Evolutionary conservation across 2,797 vertebrate genomes (phyloP), one percentile per base, ranked within the genome.

Genomic region (Sebastolobus alascanus): DNA sequence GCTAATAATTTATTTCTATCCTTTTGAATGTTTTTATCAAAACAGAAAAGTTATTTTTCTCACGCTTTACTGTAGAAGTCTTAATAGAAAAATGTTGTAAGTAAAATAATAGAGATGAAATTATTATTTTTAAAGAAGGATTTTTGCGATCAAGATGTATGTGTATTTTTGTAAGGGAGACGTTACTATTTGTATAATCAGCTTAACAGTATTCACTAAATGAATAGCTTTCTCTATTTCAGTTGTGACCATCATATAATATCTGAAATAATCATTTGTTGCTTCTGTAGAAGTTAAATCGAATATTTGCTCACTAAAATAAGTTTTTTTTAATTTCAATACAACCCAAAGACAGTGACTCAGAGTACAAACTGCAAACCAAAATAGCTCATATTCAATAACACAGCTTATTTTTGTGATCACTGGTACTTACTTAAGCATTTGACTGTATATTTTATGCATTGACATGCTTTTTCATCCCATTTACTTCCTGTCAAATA

Each of bases 151-250:
- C 65, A 82, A 90, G 54, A 84, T 69, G 46, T 84, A 7, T 72
- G 83, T 89, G 82, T 94, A 90, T 94, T 94, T 94, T 94, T 92
- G 56, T 94, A 93, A 87, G 88, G 84, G 86, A 93, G 92, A 87
- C 18, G 40, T 92, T 90, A 86, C 66, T 80, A 67, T 88, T 87
- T 90, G 82, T 79, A 77, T 82, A 65, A 82, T 90, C 87, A 73
- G 66, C 73, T 80, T 64, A 80, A 78, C 79, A 83, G 87, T 84
- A 72, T 90, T 89, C 56, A 77, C 66, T 82, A 6, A 89, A 85
- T 64, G 14, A 77, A 73, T 40, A 63, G 71, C 38, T 78, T 86
- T 79, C 43, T 73, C 13, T 77, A 33, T 88, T 90, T 77, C 87
- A 78, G 70, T 82, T 80, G 43, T 83, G 61, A 74, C 69, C 88